phyloP scores from a whole-genome alignment of 2,113 vertebrate species.

The Brienomyrus brachyistius region DNA sequence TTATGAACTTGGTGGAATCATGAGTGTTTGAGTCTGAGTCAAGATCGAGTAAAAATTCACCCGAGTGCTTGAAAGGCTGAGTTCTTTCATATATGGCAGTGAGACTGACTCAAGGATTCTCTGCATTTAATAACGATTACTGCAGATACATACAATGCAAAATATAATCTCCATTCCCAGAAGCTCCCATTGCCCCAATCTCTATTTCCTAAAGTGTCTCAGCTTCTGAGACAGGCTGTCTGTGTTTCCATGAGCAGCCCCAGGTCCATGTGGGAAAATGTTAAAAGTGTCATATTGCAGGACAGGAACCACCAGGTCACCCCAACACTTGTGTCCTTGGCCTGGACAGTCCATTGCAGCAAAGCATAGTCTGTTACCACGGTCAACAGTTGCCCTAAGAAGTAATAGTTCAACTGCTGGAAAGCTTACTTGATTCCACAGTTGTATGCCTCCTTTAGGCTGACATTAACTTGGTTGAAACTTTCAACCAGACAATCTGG shows the following conservation, averaged over 20 bases:
- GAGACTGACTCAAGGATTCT: background rate
- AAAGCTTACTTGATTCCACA: too few relatives aligned
- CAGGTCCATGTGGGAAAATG: background rate
- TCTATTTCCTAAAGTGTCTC: too few relatives aligned
- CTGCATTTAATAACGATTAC: background rate
- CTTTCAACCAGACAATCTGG: too few relatives aligned
- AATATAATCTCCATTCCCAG: background rate
- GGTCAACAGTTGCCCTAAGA: too few relatives aligned
- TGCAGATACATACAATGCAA: background rate
- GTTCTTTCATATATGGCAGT: background rate
- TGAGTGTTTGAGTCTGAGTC: too few relatives aligned
- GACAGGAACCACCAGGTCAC: too few relatives aligned
- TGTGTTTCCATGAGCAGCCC: background rate
- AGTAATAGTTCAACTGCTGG: too few relatives aligned
- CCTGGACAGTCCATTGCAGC: too few relatives aligned
- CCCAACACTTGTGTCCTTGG: too few relatives aligned
- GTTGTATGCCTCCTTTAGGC: too few relatives aligned
- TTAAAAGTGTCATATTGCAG: background rate
- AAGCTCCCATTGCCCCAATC: background rate
- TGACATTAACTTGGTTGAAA: too few relatives aligned
- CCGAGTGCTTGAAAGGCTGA: background rate
- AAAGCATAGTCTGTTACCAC: too few relatives aligned
- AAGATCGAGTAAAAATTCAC: background rate
- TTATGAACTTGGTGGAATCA: background rate
- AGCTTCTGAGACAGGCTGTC: background rate